Base-by-base conservation (phyloP, 2,113 vertebrate species). In the Sula dactylatra region DNA sequence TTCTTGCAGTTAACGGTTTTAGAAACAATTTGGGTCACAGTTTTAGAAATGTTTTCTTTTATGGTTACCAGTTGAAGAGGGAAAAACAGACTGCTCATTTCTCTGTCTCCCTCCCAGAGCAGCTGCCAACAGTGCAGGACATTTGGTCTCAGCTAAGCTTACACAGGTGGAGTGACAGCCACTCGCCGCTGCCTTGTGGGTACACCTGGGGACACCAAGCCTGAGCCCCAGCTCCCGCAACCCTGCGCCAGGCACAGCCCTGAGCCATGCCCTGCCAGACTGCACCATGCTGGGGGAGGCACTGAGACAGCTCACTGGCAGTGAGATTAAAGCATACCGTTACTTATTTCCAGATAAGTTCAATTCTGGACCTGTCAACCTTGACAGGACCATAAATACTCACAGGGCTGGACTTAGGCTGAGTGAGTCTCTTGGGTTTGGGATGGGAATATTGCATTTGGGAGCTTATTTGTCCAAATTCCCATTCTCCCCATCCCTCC, bases 361-460 rank as follows among this genome's bases (percentile, higher is more conserved):
- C 72, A 66, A 2, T 64, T 91, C 81, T 79, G 44, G 80, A 69
- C 25, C 50, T 65, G 69, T 74, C 94, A 67, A 0, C 84, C 81
- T 88, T 88, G 91, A 70, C 78, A 73, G 49, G n/a, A 52, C 73
- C 67, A 49, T 95, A 93, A 96, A 92, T 77, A 88, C 74, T 89
- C 26, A 0, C 34, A 62, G 59, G 20, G 38, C 21, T 70, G 32
- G 59, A 40, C 29, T 69, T 16, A 29, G 59, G 36, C 36, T 67
- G 84, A 88, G 6, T 54, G 54, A 76, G 40, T 62, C 49, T 83
- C 47, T 59, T 56, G 42, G 36, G 38, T 45, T 73, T 76, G 62
- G 72, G n/a, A 20, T 72, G 42, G 27, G 38, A 94, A 91, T 52
- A 56, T 2, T 62, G 24, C 62, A 54, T 70, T 5, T 55, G 10